Evolutionary conservation across 2,888 invertebrate species (phyloP), one percentile per base, ranked within the genome.

Genomic region (Hartigia nigra): DNA sequence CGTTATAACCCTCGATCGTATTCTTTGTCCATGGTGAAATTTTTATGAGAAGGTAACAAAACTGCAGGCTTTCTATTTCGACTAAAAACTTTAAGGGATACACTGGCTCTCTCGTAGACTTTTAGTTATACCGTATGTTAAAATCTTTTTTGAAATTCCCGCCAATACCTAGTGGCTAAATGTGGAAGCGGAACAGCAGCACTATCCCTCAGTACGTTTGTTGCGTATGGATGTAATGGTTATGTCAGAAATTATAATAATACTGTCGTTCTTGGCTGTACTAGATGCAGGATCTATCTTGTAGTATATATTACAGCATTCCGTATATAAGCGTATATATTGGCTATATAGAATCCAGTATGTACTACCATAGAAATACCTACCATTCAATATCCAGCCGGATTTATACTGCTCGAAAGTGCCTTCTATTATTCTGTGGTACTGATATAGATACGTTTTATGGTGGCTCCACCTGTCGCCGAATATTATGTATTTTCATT

Each of bases 401-500:
- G 78, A 79, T 79, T 79, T 79, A 79, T 79, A 79, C 78, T 76
- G 78, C 78, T 79, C 74, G 76, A 76, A 76, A 79, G 76, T 79
- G 78, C 78, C 76, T 79, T 79, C 78, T 79, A 79, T 79, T 79
- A 76, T 79, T 76, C 78, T 76, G 78, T 74, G 76, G 78, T 69
- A 76, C 76, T 75, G 78, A 79, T 79, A 79, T 76, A 79, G 78
- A 79, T 76, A 70, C 69, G 69, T 79, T 79, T 79, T 79, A 79
- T 79, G 76, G 76, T 79, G 78, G 78, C 76, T 79, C 76, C 78
- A 79, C 78, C 78, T 79, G 78, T 79, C 78, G 78, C 78, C 78
- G 78, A 78, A 79, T 79, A 76, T 79, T 76, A 74, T 79, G 78
- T 79, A 79, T 79, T 79, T 79, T 79, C 78, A 79, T 79, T 79